These are phyloP conservation scores for Sphyrna mokarran DNA, from an alignment of 2,113 vertebrate genomes.

Conservation along the genomic window DNA sequence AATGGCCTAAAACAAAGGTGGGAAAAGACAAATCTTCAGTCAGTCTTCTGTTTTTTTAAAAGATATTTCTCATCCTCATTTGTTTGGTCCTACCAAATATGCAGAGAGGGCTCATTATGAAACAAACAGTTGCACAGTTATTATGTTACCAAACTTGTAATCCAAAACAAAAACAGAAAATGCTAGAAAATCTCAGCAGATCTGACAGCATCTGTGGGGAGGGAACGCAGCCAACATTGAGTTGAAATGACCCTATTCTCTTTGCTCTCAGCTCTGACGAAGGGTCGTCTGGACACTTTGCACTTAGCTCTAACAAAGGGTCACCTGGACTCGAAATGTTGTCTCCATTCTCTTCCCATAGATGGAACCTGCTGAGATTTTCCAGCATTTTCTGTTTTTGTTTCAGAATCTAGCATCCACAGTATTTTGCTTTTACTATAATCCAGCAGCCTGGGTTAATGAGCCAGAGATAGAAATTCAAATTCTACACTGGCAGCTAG, in stretches of 20 bases:
- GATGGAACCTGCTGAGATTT: too few relatives aligned
- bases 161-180: neutral
- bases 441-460: neutral
- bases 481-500: neutral
- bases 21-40: neutral
- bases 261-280: too few relatives aligned
- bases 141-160: neutral
- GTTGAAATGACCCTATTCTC: too few relatives aligned
- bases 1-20: neutral
- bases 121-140: neutral
- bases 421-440: neutral
- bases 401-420: too few relatives aligned
- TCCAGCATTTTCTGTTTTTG: too few relatives aligned
- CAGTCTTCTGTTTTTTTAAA: neutral
- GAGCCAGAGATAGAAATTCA: neutral
- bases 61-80: neutral
- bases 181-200: too few relatives aligned
- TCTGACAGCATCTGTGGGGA: too few relatives aligned
- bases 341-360: too few relatives aligned
- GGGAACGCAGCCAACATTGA: too few relatives aligned
- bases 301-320: too few relatives aligned
- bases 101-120: neutral
- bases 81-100: neutral
- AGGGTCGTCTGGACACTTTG: too few relatives aligned
- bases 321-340: too few relatives aligned